Evolutionary conservation across 2,888 invertebrate genomes (phyloP), one percentile per base, ranked within the genome.

Genomic region (Crossocerus cetratus): DNA sequence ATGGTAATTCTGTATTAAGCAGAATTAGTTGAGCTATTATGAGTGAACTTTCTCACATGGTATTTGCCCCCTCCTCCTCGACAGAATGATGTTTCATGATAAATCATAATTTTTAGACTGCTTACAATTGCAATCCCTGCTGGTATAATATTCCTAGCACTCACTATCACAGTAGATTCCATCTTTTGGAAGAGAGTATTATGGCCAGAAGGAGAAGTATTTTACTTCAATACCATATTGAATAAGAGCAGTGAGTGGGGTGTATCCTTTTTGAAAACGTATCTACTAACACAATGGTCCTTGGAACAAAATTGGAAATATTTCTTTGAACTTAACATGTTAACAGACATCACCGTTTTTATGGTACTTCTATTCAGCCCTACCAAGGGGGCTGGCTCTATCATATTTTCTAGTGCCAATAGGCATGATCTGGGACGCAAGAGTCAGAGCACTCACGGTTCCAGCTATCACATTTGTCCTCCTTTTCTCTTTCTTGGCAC

Each of bases 281-380:
- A 23, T 53, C 58, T 54, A 8, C 18, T 23, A 18, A 43, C 18
- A 18, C 21, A 21, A 20, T 45, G 43, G 14, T 21, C 14, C 44
- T 11, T 13, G 8, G 54, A 21, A 3, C 22, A n/a, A 59, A 3
- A 62, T 32, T 32, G 11, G 11, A 32, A 11, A 32, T 56, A 42
- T 60, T 60, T 65, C 11, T 14, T 11, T 45, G 18, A 74, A 87
- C 88, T 91, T 91, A 89, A 91, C 85, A 73, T 43, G 58, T 61
- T 55, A 67, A 77, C 90, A 97, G 97, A 97, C 96, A 56, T 96
- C 95, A 3, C 99, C 99, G 69, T 98, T 98, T 90, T 90, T 97
- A 1, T 99, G 99, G 99, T 99, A 99, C 91, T 98, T 99, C 90
- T 98, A 98, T 90, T 99, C 99, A 0, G 99, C 98, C 0, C 91